Evolutionary conservation across 2,888 invertebrate genomes (phyloP).

Genomic region (Coecobrya sp.): DNA sequence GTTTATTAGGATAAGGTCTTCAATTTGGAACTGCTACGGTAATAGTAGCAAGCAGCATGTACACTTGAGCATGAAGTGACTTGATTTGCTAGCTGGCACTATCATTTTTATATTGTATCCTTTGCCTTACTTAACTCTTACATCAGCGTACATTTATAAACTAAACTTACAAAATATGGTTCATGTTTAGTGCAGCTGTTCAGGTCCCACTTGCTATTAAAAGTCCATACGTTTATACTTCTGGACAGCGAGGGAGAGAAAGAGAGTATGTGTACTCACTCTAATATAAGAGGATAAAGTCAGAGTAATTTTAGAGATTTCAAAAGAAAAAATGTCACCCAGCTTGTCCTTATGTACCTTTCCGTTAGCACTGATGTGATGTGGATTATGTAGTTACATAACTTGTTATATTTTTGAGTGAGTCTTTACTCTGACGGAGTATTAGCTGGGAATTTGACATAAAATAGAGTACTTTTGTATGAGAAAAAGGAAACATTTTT

Average conservation of each 20-base stretch:
- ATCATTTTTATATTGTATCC: constrained; percentile 13
- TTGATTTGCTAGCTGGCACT: neutral
- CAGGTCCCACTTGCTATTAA: constrained; percentile 44
- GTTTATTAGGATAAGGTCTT: constrained; percentile 10
- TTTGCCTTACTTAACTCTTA: neutral
- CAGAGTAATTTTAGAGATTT: constrained; percentile 1
- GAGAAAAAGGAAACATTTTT: too few relatives aligned
- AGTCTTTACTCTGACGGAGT: too few relatives aligned
- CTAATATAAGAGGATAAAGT: neutral
- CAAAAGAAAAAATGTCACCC: neutral
- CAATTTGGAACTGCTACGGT: neutral
- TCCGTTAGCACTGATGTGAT: too few relatives aligned
- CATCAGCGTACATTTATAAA: neutral
- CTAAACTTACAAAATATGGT: neutral
- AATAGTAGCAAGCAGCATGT: too few relatives aligned
- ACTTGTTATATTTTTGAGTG: too few relatives aligned
- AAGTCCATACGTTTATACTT: constrained; percentile 21
- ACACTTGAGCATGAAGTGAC: constrained; percentile 35
- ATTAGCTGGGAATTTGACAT: too few relatives aligned
- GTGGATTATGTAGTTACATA: too few relatives aligned
- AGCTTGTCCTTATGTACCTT: constrained; percentile 17
- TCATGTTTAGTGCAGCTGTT: constrained; percentile 45
- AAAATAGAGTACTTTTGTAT: too few relatives aligned
- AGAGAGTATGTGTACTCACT: constrained; percentile 1
- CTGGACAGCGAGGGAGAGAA: constrained; percentile 4